Evolutionary conservation across 2,888 invertebrate genomes (phyloP).

Genomic region (Caenorhabditis zanzibari): DNA sequence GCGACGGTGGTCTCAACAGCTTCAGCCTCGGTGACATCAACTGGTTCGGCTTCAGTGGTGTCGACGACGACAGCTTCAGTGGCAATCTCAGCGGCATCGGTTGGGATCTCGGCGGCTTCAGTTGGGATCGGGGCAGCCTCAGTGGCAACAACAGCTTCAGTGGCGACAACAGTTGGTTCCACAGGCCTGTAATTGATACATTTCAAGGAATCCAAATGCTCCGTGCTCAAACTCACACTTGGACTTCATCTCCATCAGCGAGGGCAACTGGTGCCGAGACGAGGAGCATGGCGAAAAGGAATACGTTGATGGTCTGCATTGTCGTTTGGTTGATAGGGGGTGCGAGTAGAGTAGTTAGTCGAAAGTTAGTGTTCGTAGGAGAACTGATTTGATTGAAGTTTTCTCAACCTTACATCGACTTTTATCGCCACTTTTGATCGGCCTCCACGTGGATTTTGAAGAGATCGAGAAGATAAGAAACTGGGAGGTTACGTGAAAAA

Average conservation of each 20-base stretch:
- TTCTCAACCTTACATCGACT: conserved; percentile 20
- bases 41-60: background rate
- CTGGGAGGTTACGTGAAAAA: background rate
- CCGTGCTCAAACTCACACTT: background rate
- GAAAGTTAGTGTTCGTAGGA: conserved; percentile 26
- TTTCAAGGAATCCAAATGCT: background rate
- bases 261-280: conserved; percentile 9
- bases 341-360: conserved; percentile 32
- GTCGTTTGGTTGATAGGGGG: conserved; percentile 8
- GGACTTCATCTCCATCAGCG: background rate
- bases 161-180: background rate
- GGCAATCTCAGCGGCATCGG: background rate
- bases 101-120: background rate
- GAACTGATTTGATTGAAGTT: conserved; percentile 26
- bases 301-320: conserved; percentile 19
- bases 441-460: conserved; percentile 29
- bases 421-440: conserved; percentile 30
- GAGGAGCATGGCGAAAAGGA: conserved; percentile 21
- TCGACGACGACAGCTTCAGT: background rate
- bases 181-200: background rate
- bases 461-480: conserved; percentile 21
- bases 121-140: background rate
- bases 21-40: background rate
- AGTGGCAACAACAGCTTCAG: background rate
- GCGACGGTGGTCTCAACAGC: background rate